A percentile compares a stretch with the other conserved stretches of the same genome.
Conservation (phyloP, 2,888 invertebrate genomes). For the Thumatha senex region DNA sequence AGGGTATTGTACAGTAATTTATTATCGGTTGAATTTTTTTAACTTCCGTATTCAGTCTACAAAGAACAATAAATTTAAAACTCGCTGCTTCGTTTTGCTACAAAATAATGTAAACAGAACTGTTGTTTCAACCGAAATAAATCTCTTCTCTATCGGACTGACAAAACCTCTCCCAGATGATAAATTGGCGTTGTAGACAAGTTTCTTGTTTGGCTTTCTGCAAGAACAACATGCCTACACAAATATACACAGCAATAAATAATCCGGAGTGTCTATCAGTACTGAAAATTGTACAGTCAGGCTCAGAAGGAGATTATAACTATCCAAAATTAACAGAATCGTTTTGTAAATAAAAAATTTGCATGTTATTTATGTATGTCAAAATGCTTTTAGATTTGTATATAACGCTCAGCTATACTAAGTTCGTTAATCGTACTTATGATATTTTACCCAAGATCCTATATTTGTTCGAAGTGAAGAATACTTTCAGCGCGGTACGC, state of each 20-base stretch:
- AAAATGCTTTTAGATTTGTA: no score
- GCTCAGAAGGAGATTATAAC: no score
- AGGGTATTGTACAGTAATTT: no score
- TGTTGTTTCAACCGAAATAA: conserved; percentile 28
- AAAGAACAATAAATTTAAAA: neutral
- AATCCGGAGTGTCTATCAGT: conserved; percentile 11
- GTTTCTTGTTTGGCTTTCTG: conserved; percentile 23
- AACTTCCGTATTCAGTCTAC: neutral
- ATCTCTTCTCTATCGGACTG: conserved; percentile 24
- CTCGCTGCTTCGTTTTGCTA: neutral
- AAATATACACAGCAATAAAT: conserved; percentile 21
- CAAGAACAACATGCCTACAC: conserved; percentile 16
- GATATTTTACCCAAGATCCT: no score
- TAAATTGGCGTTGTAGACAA: conserved; percentile 29
- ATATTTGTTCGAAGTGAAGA: no score
- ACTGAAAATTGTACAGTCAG: neutral
- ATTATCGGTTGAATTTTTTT: no score
- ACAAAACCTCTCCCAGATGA: conserved; percentile 36
- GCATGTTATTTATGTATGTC: no score
- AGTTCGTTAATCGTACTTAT: no score
- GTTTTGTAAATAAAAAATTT: no score
- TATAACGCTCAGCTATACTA: no score
- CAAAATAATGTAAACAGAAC: conserved; percentile 6
- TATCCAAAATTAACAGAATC: no score
- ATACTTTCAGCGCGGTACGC: no score